Percentiles rank a stretch among this genome's conserved stretches.
phyloP scores from a whole-genome alignment of 2,113 vertebrate species.

The Actenoides hombroni region DNA sequence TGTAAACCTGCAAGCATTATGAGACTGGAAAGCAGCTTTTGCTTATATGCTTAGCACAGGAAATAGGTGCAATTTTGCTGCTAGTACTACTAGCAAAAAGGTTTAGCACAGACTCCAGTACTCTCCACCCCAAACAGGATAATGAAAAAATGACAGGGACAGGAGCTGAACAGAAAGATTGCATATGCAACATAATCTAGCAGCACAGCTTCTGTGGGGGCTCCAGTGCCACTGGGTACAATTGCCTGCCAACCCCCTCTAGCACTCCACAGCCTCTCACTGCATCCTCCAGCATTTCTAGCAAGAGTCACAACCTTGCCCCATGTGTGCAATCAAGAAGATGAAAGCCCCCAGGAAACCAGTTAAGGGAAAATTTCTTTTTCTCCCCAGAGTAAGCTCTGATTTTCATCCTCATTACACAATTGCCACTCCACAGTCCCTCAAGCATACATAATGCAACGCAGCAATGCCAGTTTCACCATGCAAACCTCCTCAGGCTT shows the following conservation, averaged over 20 bases:
- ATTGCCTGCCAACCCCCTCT: background rate
- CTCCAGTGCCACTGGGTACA: background rate
- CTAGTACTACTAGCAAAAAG: background rate
- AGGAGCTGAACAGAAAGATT: background rate
- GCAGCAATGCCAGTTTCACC: background rate
- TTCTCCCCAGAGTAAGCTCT: background rate
- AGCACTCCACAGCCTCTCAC: background rate
- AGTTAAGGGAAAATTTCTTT: background rate
- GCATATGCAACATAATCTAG: background rate
- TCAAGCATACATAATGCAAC: constrained; percentile 10
- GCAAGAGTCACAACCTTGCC: background rate
- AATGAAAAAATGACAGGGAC: background rate
- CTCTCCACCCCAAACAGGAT: background rate
- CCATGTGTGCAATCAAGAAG: rapidly evolving
- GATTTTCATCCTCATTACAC: constrained; percentile 43
- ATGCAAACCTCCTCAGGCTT: constrained; percentile 10
- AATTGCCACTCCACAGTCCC: background rate
- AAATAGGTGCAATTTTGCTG: background rate
- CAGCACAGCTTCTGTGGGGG: background rate
- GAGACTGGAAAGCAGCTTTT: background rate
- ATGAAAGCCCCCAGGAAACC: background rate
- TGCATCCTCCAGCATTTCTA: background rate
- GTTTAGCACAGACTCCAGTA: background rate
- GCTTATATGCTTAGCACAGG: background rate
- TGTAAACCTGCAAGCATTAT: background rate